Evolutionary conservation across 2,113 vertebrate genomes (phyloP), one percentile per base, ranked within the genome.

Genomic region (Sebastes schlegelii): DNA sequence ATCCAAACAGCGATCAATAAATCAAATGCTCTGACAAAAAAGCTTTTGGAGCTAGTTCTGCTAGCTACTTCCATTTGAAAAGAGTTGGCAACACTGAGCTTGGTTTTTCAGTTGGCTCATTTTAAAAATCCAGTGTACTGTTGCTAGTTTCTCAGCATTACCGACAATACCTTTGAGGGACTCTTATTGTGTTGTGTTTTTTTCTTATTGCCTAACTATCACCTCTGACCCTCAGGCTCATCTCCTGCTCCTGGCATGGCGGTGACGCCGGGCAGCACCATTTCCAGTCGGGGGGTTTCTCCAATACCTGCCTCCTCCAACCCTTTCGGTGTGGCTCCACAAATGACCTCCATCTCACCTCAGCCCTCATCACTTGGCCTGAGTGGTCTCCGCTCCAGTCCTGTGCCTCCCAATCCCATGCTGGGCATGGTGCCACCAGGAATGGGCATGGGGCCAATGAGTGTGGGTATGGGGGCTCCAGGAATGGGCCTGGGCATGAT

Each of bases 371-470:
- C 96, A 0, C 95, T 98, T n/a, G 96, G 97, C 62, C 93, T 98
- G 81, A 97, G 96, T 49, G 93, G 96, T 86, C 96, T 98, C 34
- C 97, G 96, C 51, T 94, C 95, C 93, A 98, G 97, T 78, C 97
- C 97, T 0, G 96, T 96, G 72, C 97, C 96, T 75, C 95, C 95
- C 0, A 93, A 96, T 63, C 93, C 95, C 83, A 95, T 96, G 95
- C 88, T 95, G 77, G 90, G 94, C 90, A 92, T 95, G 93, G 90
- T 93, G 77, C 93, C 91, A 65, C 95, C 94, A 49, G 87, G 91
- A 45, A 91, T 96, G 93, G 89, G 91, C 83, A 83, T 95, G 92
- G 88, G 93, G 73, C 86, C 96, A 84, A 95, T 97, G 80, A 89
- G 90, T 45, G 84, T 95, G 84, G 95, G 94, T 55, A 92, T 95